Evolutionary conservation across 2,797 vertebrate genomes (phyloP).

Genomic region (Protosalanx chinensis): DNA sequence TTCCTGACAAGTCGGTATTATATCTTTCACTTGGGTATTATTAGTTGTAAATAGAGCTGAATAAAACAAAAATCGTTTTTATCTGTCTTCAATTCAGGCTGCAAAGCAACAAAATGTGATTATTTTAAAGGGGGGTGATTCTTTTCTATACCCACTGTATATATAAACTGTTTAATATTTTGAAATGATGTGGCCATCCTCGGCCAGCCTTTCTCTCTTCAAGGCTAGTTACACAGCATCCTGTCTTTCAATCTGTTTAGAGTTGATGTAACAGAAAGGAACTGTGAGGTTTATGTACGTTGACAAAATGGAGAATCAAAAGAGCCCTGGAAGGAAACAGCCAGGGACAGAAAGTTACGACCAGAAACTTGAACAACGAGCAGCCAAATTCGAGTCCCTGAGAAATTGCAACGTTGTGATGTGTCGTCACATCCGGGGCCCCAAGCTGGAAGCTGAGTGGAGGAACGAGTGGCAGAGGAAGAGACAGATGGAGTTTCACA

Average conservation of each 20-base stretch:
- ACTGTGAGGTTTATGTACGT: not conserved
- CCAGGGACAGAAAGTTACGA: slow-evolving; percentile 24
- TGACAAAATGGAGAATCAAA: slow-evolving; percentile 22
- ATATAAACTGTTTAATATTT: too few species aligned
- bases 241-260: not conserved
- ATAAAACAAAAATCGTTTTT: too few species aligned
- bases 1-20: too few species aligned
- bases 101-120: too few species aligned
- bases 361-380: slow-evolving; percentile 32
- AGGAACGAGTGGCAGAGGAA: slow-evolving; percentile 27
- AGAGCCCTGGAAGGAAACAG: not conserved
- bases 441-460: slow-evolving; percentile 9
- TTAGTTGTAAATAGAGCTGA: too few species aligned
- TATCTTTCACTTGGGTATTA: too few species aligned
- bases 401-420: slow-evolving; percentile 27
- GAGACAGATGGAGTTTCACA: slow-evolving; percentile 33
- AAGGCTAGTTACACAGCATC: not conserved
- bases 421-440: slow-evolving; percentile 26
- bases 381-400: slow-evolving; percentile 26
- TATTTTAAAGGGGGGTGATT: too few species aligned
- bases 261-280: not conserved
- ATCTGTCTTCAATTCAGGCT: too few species aligned
- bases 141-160: too few species aligned
- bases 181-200: too few species aligned
- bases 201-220: not conserved